Evolutionary conservation across 2,888 invertebrate genomes (phyloP).

Genomic region (Pachycephus smyrnensis): DNA sequence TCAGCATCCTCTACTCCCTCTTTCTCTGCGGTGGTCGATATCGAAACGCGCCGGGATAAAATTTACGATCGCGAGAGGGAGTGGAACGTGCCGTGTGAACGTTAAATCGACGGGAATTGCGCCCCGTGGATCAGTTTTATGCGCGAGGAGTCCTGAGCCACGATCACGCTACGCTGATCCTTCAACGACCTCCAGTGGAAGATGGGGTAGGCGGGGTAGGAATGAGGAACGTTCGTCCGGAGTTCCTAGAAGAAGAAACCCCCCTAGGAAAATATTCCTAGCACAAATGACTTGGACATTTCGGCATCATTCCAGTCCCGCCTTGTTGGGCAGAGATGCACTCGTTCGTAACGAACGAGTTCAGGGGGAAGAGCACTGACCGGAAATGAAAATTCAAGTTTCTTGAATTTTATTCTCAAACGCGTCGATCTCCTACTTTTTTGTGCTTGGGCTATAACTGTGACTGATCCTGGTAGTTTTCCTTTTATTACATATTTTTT

Average conservation of each 20-base stretch:
- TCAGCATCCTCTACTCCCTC: not conserved
- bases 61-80: constrained; percentile 35
- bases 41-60: constrained; percentile 38
- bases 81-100: not conserved
- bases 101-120: constrained; percentile 4
- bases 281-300: not conserved
- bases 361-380: not conserved
- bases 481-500: not conserved
- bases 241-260: not conserved
- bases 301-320: not conserved
- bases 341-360: no score
- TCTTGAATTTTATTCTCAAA: not conserved
- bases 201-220: not conserved
- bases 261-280: no score
- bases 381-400: not conserved
- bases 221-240: not conserved
- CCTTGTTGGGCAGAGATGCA: no score
- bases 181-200: not conserved
- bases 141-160: not conserved
- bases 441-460: not conserved
- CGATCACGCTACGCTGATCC: constrained; percentile 8
- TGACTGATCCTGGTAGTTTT: not conserved
- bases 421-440: no score
- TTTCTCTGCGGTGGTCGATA: constrained; percentile 39
- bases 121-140: constrained; percentile 1